phyloP scores from a whole-genome alignment of 2,888 invertebrate species.

The Galeopsomyia nigrocyanea region DNA sequence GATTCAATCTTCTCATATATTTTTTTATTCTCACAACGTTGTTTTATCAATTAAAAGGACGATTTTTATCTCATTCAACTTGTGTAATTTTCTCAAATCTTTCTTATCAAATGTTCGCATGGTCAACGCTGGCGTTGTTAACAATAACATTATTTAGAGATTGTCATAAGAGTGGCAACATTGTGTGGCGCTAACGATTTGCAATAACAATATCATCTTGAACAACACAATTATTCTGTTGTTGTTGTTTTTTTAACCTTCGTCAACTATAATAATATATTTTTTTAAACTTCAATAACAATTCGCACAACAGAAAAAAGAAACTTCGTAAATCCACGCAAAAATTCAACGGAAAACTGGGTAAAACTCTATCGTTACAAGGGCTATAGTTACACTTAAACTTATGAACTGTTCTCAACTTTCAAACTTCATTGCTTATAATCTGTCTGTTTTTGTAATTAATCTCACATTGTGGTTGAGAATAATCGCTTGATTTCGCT shows the following conservation, averaged over 20 bases:
- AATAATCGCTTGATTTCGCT: too few species aligned
- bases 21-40: background rate
- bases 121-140: constrained; percentile 37
- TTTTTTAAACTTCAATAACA: too few species aligned
- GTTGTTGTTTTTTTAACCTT: too few species aligned
- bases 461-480: too few species aligned
- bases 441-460: too few species aligned
- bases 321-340: too few species aligned
- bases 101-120: constrained; percentile 23
- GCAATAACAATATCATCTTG: constrained; percentile 29
- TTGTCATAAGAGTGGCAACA: constrained; percentile 61
- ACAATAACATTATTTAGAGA: constrained; percentile 57
- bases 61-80: constrained; percentile 54
- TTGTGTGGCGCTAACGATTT: constrained; percentile 45
- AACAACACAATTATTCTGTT: background rate
- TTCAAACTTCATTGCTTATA: background rate
- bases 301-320: too few species aligned
- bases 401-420: constrained; percentile 10
- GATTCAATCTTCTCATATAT: background rate
- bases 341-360: constrained; percentile 13
- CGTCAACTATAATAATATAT: too few species aligned
- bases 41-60: constrained; percentile 14
- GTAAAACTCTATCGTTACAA: background rate
- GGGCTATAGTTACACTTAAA: constrained; percentile 21
- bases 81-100: constrained; percentile 48